Evolutionary conservation across 2,797 vertebrate species (phyloP), one percentile per base, ranked within the genome.

Genomic region (Ispidina picta): DNA sequence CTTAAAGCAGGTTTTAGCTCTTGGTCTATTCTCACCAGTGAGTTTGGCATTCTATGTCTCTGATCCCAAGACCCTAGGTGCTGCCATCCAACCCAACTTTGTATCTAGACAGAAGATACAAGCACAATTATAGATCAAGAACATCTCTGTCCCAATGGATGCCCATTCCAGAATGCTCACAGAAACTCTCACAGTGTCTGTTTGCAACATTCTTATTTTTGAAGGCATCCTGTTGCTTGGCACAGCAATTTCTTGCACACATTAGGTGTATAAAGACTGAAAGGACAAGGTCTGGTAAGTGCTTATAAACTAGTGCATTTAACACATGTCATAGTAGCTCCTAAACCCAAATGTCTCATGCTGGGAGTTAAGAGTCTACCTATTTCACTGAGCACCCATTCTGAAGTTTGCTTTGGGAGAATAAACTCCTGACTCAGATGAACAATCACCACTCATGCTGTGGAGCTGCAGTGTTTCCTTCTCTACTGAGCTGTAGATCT

Each of bases 41-140:
- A 72, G 22, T 0, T 2, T 19, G 26, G 60, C 3, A 20, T 37
- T 13, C 5, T 3, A 7, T 2, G 3, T 4, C 17, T 62, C 83
- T 82, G 39, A 69, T 37, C 15, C 43, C 21, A 26, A 28, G 48
- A 37, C 5, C 75, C 13, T 23, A 21, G 64, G 65, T 63, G 44
- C 18, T 68, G 41, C 10, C 29, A 65, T 21, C 20, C 35, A 74
- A 69, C 20, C 29, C 43, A 10, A 55, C 41, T 78, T 59, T 46
- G 1, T 17, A 56, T 19, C 22, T 69, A 26, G 12, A 12, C 5
- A 59, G 12, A 81, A 83, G 23, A 76, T 31, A 70, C 5, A 77
- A 87, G 16, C 28, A 35, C 5, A 70, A 0, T 10, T 9, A 37
- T 41, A 63, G 26, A 78, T 14, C 51, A 89, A 41, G 46, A 86